Evolutionary conservation across 1,140 invertebrate species (phyloP).

Genomic region (Thaumatotibia leucotreta): DNA sequence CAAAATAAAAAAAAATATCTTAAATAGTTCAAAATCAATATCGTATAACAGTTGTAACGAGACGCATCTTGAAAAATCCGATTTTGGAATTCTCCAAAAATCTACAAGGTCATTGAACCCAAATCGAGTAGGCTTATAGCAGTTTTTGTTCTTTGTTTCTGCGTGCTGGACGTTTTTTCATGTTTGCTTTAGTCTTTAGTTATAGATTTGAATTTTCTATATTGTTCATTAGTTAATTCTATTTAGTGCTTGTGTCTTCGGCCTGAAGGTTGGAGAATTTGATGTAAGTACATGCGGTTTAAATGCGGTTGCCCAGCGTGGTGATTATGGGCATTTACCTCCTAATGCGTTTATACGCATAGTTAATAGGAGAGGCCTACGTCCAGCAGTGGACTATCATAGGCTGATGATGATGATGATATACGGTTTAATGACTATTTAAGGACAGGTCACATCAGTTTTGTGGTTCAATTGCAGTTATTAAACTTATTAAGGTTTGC

Average conservation of each 20-base stretch:
- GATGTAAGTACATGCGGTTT: background rate
- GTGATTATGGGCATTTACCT: no score
- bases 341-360: no score
- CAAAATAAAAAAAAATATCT: no score
- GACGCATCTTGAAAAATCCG: background rate
- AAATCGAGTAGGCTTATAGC: conserved; percentile 40
- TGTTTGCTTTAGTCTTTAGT: conserved; percentile 22
- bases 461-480: no score
- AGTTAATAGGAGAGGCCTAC: no score
- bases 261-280: background rate
- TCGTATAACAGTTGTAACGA: background rate
- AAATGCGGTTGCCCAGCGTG: no score
- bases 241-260: background rate
- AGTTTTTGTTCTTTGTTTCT: conserved; percentile 58
- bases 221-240: conserved; percentile 4
- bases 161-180: conserved; percentile 24
- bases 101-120: conserved; percentile 1
- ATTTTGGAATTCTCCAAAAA: background rate
- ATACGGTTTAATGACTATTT: no score
- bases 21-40: no score
- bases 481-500: no score
- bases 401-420: no score
- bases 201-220: conserved; percentile 20
- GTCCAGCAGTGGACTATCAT: no score
- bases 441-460: no score